Conservation (phyloP, 2,113 vertebrate species). For the Dicentrarchus labrax region DNA sequence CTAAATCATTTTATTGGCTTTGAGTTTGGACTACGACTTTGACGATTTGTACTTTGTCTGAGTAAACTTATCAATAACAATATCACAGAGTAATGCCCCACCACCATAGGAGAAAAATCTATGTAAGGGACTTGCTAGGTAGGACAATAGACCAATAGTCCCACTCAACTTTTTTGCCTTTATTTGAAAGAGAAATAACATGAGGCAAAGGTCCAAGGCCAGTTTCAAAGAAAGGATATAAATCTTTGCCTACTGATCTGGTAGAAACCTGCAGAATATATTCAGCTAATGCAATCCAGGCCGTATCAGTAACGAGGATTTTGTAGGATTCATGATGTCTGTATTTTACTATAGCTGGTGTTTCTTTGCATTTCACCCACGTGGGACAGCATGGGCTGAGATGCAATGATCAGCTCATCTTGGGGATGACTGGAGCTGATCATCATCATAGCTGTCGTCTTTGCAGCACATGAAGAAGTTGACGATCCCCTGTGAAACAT, state of each 20-base stretch:
- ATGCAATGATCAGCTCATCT: not conserved
- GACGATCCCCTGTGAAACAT: slow-evolving; percentile 35
- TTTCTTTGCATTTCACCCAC: not conserved
- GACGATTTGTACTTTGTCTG: too few relatives aligned
- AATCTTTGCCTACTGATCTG: not conserved
- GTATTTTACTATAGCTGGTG: not conserved
- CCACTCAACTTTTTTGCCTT: not conserved
- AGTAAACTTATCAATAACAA: too few relatives aligned
- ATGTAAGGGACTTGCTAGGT: not conserved
- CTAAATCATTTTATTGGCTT: too few relatives aligned
- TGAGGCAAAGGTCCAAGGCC: not conserved
- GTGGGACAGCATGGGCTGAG: not conserved
- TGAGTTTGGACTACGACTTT: too few relatives aligned
- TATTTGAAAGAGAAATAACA: not conserved
- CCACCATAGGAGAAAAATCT: not conserved
- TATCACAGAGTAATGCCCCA: not conserved
- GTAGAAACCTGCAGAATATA: not conserved
- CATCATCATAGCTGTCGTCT: not conserved
- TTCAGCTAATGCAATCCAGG: not conserved
- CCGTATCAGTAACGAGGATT: not conserved
- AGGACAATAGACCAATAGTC: not conserved
- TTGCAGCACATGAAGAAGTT: slow-evolving; percentile 3
- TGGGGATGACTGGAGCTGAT: slow-evolving; percentile 11
- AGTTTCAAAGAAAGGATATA: not conserved
- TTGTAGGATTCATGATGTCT: not conserved